These are phyloP conservation scores for Aquatica leii DNA, from an alignment of 2,888 invertebrate species.

Conservation along the genomic window DNA sequence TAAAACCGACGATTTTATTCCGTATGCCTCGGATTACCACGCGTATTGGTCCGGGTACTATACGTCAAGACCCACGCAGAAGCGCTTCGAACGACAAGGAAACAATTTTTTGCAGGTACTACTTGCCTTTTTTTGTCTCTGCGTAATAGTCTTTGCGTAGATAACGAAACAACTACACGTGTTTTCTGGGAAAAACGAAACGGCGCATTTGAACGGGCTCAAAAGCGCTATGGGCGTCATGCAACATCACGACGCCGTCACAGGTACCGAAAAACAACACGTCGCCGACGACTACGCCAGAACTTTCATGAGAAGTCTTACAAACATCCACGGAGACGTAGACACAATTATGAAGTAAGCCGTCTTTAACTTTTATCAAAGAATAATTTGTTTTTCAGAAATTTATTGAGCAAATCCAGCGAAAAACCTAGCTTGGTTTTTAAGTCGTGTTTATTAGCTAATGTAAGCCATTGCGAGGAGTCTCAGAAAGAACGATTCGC, in stretches of 20 bases:
- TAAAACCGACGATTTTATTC: conserved; percentile 71
- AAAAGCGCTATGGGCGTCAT: conserved; percentile 79
- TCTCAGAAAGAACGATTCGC: conserved; percentile 65
- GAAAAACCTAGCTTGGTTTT: conserved; percentile 47
- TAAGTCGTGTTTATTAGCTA: conserved; percentile 66
- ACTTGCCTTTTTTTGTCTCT: too few species aligned
- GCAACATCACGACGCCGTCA: conserved; percentile 93
- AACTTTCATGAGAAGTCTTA: too few species aligned
- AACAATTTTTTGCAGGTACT: conserved; percentile 66
- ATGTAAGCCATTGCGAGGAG: conserved; percentile 68
- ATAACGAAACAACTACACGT: too few species aligned
- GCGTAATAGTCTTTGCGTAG: too few species aligned
- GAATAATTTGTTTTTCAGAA: conserved; percentile 15
- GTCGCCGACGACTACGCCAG: conserved; percentile 88
- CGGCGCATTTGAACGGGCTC: conserved; percentile 60
- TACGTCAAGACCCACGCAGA: conserved; percentile 67
- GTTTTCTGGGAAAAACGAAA: conserved; percentile 62
- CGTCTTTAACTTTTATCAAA: background rate
- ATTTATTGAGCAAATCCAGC: conserved; percentile 5
- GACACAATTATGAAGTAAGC: too few species aligned
- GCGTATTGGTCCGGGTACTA: conserved; percentile 80
- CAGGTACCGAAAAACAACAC: conserved; percentile 84
- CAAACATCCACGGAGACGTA: too few species aligned
- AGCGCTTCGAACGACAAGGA: conserved; percentile 62
- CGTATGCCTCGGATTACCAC: conserved; percentile 70